phyloP scores from a whole-genome alignment of 2,113 vertebrate genomes.

The Leptobrachium leishanense region DNA sequence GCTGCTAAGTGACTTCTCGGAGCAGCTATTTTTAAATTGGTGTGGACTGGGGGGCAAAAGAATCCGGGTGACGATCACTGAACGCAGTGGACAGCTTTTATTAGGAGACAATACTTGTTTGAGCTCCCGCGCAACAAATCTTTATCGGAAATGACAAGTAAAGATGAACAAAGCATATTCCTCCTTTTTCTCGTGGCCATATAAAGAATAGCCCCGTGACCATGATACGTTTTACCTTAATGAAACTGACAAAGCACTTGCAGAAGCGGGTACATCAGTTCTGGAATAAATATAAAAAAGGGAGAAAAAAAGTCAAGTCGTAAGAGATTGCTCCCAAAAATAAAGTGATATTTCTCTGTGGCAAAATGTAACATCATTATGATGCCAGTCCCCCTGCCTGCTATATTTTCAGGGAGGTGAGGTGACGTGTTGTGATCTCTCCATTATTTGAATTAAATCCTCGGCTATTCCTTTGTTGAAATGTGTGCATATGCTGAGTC shows the following conservation, averaged over 20 bases:
- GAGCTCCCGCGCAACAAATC: constrained; percentile 38
- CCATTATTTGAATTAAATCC: constrained; percentile 68
- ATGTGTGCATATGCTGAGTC: constrained; percentile 70
- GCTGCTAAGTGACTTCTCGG: constrained; percentile 45
- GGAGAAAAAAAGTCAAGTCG: constrained; percentile 8
- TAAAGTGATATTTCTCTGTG: constrained; percentile 24
- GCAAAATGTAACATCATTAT: constrained; percentile 61
- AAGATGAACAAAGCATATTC: constrained; percentile 42
- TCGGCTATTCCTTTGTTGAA: constrained; percentile 64
- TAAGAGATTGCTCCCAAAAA: constrained; percentile 20
- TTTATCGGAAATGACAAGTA: constrained; percentile 47
- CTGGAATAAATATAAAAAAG: constrained; percentile 4
- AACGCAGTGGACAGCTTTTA: constrained; percentile 47
- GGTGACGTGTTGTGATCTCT: constrained; percentile 58
- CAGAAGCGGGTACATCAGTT: constrained; percentile 23
- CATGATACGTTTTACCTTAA: constrained; percentile 46
- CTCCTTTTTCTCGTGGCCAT: constrained; percentile 43
- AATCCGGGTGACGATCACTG: constrained; percentile 40
- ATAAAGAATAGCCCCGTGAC: constrained; percentile 25
- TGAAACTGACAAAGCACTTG: constrained; percentile 48
- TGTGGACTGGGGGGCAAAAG: constrained; percentile 15
- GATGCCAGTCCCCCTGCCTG: constrained; percentile 54
- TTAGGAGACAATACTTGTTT: constrained; percentile 44
- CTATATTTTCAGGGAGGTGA: constrained; percentile 65
- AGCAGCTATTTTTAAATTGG: constrained; percentile 45